phyloP scores from a whole-genome alignment of 1,140 invertebrate species.

The Neodiprion virginianus region DNA sequence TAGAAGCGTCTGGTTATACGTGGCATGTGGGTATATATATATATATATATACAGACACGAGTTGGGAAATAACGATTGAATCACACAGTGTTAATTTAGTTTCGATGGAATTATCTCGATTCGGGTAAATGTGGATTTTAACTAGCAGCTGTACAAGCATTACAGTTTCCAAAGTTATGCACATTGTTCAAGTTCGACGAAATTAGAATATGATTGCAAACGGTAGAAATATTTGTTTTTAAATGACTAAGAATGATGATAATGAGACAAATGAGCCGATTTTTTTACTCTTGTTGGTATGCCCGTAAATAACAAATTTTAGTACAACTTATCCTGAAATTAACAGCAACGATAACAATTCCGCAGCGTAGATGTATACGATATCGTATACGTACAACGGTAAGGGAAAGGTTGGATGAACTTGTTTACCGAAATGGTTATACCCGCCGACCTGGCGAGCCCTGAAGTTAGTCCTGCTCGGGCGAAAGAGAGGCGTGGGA shows the following conservation, averaged over 20 bases:
- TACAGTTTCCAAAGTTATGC: no score
- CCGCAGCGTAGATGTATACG: background rate
- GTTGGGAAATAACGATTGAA: background rate
- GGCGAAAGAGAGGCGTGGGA: background rate
- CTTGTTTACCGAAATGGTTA: background rate
- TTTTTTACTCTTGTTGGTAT: background rate
- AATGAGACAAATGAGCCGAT: background rate
- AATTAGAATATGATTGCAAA: background rate
- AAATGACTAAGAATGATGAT: background rate
- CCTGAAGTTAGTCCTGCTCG: background rate
- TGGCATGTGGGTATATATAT: no score
- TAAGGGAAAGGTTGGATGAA: no score
- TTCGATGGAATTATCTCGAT: background rate
- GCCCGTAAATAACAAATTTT: background rate
- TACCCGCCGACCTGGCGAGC: background rate
- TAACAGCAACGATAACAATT: background rate
- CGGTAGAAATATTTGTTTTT: constrained; percentile 6
- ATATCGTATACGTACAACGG: no score
- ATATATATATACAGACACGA: no score
- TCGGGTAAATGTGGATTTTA: background rate
- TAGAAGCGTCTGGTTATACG: no score
- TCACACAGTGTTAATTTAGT: background rate
- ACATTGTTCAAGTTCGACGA: background rate
- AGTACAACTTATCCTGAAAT: no score
- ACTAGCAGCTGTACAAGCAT: no score